Evolutionary conservation across 2,797 vertebrate genomes (phyloP).

Genomic region (Sebastes kiyomatsui): DNA sequence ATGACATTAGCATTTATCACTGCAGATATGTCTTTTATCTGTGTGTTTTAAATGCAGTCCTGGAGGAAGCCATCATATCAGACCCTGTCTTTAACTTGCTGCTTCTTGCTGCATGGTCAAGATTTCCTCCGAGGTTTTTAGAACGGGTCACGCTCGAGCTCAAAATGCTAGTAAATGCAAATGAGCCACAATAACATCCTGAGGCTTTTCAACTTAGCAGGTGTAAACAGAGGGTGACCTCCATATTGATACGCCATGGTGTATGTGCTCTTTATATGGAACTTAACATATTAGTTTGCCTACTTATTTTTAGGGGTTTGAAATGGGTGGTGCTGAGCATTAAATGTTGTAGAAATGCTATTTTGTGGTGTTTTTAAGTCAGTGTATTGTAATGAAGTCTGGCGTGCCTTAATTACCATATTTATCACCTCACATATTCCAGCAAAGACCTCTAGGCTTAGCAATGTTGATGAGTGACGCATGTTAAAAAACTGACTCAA

Average conservation of each 20-base stretch:
- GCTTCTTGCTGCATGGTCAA: conserved; percentile 40
- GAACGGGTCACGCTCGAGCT: conserved; percentile 28
- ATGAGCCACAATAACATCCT: conserved; percentile 66
- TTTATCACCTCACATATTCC: conserved; percentile 58
- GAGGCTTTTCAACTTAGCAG: conserved; percentile 48
- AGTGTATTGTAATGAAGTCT: conserved; percentile 26
- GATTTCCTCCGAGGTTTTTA: conserved; percentile 49
- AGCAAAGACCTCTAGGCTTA: conserved; percentile 44
- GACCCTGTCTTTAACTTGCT: not conserved
- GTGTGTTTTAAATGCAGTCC: conserved; percentile 29
- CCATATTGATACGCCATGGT: conserved; percentile 22
- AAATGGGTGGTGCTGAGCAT: not conserved
- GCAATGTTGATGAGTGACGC: conserved; percentile 59
- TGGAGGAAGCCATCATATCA: conserved; percentile 10
- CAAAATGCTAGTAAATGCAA: conserved; percentile 54
- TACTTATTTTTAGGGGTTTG: not conserved
- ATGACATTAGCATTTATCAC: conserved; percentile 31
- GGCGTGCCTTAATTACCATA: conserved; percentile 61
- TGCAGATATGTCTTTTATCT: conserved; percentile 20
- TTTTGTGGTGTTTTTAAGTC: conserved; percentile 25
- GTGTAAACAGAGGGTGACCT: conserved; percentile 33
- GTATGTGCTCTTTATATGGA: not conserved
- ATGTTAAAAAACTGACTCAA: conserved; percentile 52
- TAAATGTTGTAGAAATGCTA: not conserved
- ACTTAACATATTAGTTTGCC: not conserved